These are phyloP conservation scores for Sussaba pulchella DNA, from an alignment of 2,888 invertebrate genomes.

Conservation along the genomic window DNA sequence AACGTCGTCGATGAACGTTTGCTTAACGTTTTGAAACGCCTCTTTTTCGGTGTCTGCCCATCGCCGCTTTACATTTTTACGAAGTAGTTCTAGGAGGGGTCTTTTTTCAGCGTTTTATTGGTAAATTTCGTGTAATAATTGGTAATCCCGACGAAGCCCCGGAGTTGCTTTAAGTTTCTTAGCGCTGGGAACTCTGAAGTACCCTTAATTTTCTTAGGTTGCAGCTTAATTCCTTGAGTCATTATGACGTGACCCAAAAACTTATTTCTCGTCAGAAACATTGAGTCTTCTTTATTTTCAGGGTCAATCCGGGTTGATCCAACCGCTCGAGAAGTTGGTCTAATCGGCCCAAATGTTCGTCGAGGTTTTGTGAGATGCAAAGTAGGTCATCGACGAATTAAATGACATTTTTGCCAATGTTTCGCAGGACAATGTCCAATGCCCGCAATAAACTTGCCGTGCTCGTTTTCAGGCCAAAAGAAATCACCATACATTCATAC, in stretches of 20 bases:
- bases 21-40: conserved; percentile 49
- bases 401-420: not conserved
- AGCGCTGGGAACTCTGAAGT: not conserved
- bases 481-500: not conserved
- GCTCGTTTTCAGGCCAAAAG: conserved; percentile 19
- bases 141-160: not conserved
- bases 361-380: not conserved
- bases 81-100: conserved; percentile 45
- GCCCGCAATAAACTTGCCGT: not conserved
- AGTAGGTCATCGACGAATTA: conserved; percentile 3
- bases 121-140: conserved; percentile 4
- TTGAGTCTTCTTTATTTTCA: not conserved
- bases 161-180: not conserved
- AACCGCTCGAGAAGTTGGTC: not conserved
- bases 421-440: not conserved
- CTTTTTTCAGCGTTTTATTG: not conserved
- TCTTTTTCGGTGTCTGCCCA: conserved; percentile 41
- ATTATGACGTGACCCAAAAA: not conserved
- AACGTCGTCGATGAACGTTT: conserved; percentile 21
- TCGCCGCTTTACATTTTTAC: conserved; percentile 40
- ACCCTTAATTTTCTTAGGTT: not conserved
- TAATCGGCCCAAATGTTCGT: not conserved
- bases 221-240: not conserved
- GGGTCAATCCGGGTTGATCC: not conserved
- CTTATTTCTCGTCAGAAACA: not conserved